Base-by-base conservation (phyloP, 2,113 vertebrate species). In the Tachysurus vachellii region DNA sequence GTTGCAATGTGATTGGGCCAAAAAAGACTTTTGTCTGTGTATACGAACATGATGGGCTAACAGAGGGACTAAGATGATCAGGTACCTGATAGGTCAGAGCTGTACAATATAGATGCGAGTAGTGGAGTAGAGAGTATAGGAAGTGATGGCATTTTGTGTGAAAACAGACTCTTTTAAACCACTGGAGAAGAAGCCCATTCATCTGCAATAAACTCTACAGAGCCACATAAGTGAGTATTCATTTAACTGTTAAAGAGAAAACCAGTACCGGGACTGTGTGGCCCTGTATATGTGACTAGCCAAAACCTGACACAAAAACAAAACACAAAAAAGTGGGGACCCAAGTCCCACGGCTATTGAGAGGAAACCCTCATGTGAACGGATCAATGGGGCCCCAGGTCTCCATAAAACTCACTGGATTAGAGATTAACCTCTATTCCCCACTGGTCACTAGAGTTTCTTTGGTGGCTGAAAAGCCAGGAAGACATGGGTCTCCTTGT, bases 401-500 rank as follows among this genome's bases (percentile, higher is more conserved):
- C 90, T 92, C 89, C 89, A 89, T 90, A 91, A 91, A 92, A 91
- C 89, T 91, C 90, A 92, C 86, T 85, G 88, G 87, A 91, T 89
- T 91, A 87, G 89, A 91, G 91, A 94, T 93, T 94, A 94, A 93
- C 92, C 86, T 89, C 88, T 88, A 88, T 80, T 91, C 87, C 90
- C 91, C 88, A 90, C 90, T 91, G 91, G 87, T 91, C 90, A 90
- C 88, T 88, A 87, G 90, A 89, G 88, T 91, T 87, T 92, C 90
- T 93, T 86, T 88, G 87, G 89, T 90, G 89, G 80, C 88, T 88
- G 85, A 92, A 93, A 92, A 90, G 90, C 70, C 91, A 76, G 81
- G 90, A 93, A 89, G 91, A 91, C 85, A 91, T 36, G 90, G 91
- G 83, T 93, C 90, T 85, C 91, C 94, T 94, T 93, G 93, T 94